Base-by-base conservation (phyloP, 2,113 vertebrate genomes). In the Oxyura jamaicensis region DNA sequence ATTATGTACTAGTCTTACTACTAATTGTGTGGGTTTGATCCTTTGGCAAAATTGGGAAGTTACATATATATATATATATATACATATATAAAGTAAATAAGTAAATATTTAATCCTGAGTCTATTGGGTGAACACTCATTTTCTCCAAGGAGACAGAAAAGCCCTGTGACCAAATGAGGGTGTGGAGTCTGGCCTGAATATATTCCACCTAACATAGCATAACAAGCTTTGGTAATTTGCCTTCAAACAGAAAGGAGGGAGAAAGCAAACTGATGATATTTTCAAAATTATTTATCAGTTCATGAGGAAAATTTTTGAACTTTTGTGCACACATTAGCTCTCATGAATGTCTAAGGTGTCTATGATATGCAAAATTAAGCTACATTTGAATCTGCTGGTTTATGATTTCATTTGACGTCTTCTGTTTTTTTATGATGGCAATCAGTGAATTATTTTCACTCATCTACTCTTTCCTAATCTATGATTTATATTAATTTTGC, bases 1-100 rank as follows among this genome's bases (percentile, higher is more conserved):
- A 95, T 92, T 94, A 91, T 60, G 22, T 73, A 46, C 62, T 58
- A 88, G 6, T 63, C 72, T 92, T 93, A 72, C 19, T 80, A 44
- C 15, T 92, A 94, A 83, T 95, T 71, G 46, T 76, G 39, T 76
- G 58, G 36, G 29, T 42, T 91, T 92, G 23, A 79, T 92, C 18
- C 78, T 83, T 95, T 90, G 82, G 21, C 46, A 87, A 96, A 94
- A 93, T 52, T 68, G 13, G 6, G 35, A 91, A 55, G 50, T 59
- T 91, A 59, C 18, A 39, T 9, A 39, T 39, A 39, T 39, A 39
- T 39, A 39, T 39, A 39, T 39, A 11, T 10, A 39, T 39, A 39
- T 39, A 39, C 9, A 39, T 39, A 39, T 39, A 39, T 39, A 10
- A 39, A 39, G 39, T 39, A 39, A 39, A 39, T 31, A 72, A 35